Conservation (phyloP, 2,797 vertebrate species). For the Arctocebus calabarensis region DNA sequence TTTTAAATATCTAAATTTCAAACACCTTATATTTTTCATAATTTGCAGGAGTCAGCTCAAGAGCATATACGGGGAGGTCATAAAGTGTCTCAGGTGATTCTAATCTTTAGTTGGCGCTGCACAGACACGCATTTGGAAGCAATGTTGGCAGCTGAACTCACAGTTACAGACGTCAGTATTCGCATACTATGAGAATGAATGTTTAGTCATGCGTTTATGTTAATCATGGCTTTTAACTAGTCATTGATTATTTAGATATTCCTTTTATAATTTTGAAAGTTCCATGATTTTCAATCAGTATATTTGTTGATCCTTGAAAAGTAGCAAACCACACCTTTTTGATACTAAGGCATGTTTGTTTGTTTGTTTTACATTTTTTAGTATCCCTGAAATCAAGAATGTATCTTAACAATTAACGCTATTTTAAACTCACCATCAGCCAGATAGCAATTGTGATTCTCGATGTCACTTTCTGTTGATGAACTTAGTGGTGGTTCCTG, state of each 20-base stretch:
- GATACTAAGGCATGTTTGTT: background rate
- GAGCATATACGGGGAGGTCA: background rate
- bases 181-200: background rate
- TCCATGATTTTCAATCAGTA: background rate
- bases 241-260: slow-evolving; percentile 17
- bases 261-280: slow-evolving; percentile 49
- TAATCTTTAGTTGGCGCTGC: background rate
- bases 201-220: background rate
- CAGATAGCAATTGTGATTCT: background rate
- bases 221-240: background rate
- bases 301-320: slow-evolving; percentile 26
- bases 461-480: background rate
- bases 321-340: background rate
- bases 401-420: background rate
- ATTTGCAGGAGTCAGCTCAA: background rate
- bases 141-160: background rate
- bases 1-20: slow-evolving; percentile 8
- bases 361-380: background rate
- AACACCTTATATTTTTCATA: slow-evolving; percentile 11
- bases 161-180: background rate
- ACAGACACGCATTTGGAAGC: background rate
- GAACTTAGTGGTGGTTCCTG: background rate
- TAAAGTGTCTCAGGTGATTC: background rate
- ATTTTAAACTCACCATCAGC: background rate
- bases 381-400: background rate